Conservation (phyloP, 1,140 invertebrate genomes). For the Brachionus manjavacas region DNA sequence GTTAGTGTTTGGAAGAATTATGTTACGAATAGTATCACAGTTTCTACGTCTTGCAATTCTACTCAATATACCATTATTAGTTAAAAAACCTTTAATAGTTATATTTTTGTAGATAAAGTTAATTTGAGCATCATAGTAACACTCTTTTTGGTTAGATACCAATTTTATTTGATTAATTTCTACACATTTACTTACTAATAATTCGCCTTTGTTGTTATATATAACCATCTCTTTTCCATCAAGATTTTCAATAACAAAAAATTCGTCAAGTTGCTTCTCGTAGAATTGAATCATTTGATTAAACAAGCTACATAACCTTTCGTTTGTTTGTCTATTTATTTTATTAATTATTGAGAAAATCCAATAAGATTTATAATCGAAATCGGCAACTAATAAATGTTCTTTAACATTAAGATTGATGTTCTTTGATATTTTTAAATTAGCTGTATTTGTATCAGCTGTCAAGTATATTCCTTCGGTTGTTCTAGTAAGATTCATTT, state of each 20-base stretch:
- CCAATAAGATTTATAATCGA: constrained; percentile 18
- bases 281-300: background rate
- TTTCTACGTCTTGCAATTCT: background rate
- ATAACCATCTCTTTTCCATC: background rate
- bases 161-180: background rate
- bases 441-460: background rate
- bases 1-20: background rate
- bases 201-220: background rate
- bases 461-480: background rate
- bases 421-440: background rate
- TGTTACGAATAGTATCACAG: background rate
- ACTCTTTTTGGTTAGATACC: background rate
- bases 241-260: background rate
- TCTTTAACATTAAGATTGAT: background rate
- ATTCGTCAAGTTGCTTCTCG: background rate
- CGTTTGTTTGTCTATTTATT: background rate
- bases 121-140: background rate
- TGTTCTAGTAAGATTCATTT: background rate
- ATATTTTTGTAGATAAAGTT: background rate
- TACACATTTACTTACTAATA: background rate
- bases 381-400: background rate
- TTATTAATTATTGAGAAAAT: background rate
- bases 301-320: background rate
- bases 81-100: background rate
- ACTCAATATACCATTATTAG: background rate